A percentile compares a stretch with the other conserved stretches of the same genome.
These are phyloP conservation scores for Silurus aristotelis DNA, from an alignment of 2,797 vertebrate species.

Conservation along the genomic window DNA sequence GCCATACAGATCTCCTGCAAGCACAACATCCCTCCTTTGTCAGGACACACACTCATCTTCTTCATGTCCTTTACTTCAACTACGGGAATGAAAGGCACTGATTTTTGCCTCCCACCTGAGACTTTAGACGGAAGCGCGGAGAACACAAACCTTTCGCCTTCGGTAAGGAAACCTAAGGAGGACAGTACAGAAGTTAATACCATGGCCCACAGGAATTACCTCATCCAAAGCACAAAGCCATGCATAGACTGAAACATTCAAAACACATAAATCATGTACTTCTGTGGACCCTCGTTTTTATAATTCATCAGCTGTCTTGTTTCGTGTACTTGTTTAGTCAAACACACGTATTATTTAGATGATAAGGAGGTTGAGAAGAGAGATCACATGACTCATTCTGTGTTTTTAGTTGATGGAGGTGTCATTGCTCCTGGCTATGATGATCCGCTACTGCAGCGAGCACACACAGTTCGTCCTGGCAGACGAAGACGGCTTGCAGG, in stretches of 20 bases:
- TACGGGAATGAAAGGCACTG: not conserved
- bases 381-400: not conserved
- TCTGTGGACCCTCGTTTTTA: too few species aligned
- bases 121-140: slow-evolving; percentile 8
- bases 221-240: too few species aligned
- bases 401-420: slow-evolving; percentile 61
- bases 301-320: too few species aligned
- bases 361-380: too few species aligned
- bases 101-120: slow-evolving; percentile 68
- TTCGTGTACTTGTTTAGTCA: too few species aligned
- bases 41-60: slow-evolving; percentile 79
- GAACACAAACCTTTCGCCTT: not conserved
- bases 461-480: slow-evolving; percentile 58
- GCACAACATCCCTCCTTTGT: slow-evolving; percentile 81
- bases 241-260: not conserved
- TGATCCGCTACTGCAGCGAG: slow-evolving; percentile 75
- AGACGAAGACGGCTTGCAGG: fast-evolving
- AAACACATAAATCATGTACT: not conserved
- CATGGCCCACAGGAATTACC: not conserved
- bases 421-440: slow-evolving; percentile 67
- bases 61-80: fast-evolving
- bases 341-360: not conserved
- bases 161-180: slow-evolving; percentile 34
- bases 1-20: slow-evolving; percentile 80
- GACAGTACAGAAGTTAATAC: too few species aligned